A percentile compares a stretch with the other conserved stretches of the same genome.
phyloP scores from a whole-genome alignment of 2,888 invertebrate genomes.

The Sepiola atlantica region DNA sequence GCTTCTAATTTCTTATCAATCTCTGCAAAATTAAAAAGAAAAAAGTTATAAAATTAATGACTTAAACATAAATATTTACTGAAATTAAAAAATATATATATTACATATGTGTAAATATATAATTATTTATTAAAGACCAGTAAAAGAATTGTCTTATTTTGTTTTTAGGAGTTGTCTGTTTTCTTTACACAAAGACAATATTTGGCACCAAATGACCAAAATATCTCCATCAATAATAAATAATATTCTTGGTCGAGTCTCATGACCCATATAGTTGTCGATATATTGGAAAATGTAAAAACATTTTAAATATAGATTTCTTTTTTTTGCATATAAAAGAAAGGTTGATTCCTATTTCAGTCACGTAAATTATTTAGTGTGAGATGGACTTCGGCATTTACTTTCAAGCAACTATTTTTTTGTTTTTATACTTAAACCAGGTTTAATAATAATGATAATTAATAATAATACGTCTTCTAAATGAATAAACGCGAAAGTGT shows the following conservation, averaged over 20 bases:
- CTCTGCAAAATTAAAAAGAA: neutral
- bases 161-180: neutral
- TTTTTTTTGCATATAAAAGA: neutral
- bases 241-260: neutral
- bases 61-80: neutral
- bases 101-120: neutral
- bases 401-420: too few relatives aligned
- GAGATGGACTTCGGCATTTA: neutral
- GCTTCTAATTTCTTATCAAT: neutral
- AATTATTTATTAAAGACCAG: neutral
- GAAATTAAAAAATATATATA: too few relatives aligned
- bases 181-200: neutral
- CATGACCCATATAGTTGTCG: neutral
- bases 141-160: neutral
- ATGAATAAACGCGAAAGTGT: too few relatives aligned
- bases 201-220: neutral
- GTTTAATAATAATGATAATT: too few relatives aligned
- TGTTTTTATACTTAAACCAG: neutral
- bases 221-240: neutral
- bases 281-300: neutral
- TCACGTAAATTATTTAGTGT: neutral
- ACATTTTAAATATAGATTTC: neutral
- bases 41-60: too few relatives aligned
- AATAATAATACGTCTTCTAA: too few relatives aligned
- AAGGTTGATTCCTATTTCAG: neutral